phyloP scores from a whole-genome alignment of 2,113 vertebrate species.

The Apteryx mantelli region DNA sequence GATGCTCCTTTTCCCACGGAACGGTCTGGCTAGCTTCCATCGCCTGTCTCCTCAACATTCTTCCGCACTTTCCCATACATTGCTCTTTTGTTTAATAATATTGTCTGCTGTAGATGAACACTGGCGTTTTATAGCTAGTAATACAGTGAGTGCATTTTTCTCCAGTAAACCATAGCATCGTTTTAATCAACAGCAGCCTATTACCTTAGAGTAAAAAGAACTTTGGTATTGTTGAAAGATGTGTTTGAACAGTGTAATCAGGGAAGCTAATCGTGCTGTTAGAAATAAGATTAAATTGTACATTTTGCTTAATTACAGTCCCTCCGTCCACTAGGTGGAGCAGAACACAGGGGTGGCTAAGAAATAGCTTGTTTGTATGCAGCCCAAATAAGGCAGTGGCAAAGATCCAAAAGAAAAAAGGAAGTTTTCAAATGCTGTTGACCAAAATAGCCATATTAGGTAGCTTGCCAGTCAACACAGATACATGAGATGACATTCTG shows the following conservation, averaged over 20 bases:
- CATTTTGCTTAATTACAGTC: not conserved
- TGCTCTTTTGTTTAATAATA: not conserved
- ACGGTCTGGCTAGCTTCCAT: too few relatives aligned
- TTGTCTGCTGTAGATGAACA: not conserved
- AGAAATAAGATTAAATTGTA: not conserved
- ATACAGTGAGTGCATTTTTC: not conserved
- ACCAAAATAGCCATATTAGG: not conserved
- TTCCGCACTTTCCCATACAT: too few relatives aligned
- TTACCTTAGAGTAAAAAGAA: not conserved
- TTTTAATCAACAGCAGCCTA: not conserved
- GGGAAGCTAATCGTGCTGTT: not conserved
- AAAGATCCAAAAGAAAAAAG: not conserved
- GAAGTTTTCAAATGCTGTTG: not conserved
- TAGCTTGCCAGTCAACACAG: not conserved
- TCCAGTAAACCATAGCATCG: accelerated
- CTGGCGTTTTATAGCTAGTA: not conserved
- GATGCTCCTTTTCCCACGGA: too few relatives aligned
- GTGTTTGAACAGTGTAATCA: not conserved
- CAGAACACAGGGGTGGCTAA: not conserved
- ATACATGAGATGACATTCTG: not conserved
- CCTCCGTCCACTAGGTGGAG: not conserved
- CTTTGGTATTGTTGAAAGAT: not conserved
- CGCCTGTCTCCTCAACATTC: too few relatives aligned
- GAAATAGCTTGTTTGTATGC: not conserved
- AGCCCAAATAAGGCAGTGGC: not conserved